Evolutionary conservation across 37 sponge, comb jelly and placozoan genomes (phyloP).

Genomic region (Oopsacas minuta): DNA sequence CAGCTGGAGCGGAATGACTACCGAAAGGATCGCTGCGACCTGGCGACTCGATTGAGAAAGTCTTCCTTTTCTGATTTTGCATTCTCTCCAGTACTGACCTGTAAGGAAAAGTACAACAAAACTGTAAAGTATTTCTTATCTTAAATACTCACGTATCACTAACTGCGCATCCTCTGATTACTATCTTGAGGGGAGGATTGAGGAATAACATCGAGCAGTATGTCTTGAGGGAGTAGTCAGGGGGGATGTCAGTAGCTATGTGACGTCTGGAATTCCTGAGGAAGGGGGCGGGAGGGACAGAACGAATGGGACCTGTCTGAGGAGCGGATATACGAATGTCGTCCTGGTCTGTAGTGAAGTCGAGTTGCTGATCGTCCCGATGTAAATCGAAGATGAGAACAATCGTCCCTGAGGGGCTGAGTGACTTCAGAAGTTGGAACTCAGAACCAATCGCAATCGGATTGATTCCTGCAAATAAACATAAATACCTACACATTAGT

Average conservation of each 20-base stretch:
- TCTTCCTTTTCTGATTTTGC: constrained; percentile 10
- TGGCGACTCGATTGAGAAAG: not conserved
- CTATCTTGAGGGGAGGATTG: not conserved
- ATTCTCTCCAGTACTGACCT: not conserved
- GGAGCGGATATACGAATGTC: not conserved
- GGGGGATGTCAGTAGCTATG: constrained; percentile 4
- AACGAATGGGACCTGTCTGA: not conserved
- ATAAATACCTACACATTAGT: not conserved
- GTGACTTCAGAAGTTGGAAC: not conserved
- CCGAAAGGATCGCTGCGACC: not conserved
- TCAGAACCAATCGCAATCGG: not conserved
- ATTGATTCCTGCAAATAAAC: not conserved
- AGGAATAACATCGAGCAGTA: constrained; percentile 3
- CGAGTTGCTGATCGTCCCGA: constrained; percentile 1
- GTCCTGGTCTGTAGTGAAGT: constrained; percentile 13
- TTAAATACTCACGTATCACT: not conserved
- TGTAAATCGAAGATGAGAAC: not conserved
- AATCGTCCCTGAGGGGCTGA: not conserved
- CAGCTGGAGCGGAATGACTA: not conserved
- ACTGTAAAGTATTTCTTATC: too few relatives aligned
- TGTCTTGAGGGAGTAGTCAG: not conserved
- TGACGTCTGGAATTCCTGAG: constrained; percentile 4
- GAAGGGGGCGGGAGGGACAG: not conserved
- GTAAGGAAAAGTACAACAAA: not conserved
- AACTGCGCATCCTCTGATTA: not conserved